Conservation (phyloP, 2,113 vertebrate genomes). For the Origma solitaria region DNA sequence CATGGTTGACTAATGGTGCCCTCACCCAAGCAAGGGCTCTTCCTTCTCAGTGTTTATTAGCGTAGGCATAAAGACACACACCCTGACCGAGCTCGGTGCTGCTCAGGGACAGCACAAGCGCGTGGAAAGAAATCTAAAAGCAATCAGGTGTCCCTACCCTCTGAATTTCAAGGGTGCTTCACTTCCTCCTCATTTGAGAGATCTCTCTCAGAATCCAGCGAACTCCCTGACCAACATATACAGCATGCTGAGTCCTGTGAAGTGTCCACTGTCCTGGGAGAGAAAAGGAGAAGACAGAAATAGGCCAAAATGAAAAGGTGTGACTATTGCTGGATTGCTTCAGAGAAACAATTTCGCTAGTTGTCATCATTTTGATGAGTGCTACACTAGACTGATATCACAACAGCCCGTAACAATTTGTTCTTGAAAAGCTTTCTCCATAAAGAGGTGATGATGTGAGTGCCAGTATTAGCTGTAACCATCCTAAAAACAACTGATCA, state of each 20-base stretch:
- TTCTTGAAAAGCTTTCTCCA: not conserved
- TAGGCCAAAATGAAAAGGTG: not conserved
- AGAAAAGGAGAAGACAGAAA: not conserved
- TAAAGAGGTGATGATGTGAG: not conserved
- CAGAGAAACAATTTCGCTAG: not conserved
- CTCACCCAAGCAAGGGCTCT: not conserved
- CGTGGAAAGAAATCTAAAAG: not conserved
- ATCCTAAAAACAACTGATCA: not conserved
- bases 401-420: not conserved
- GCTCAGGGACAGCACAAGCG: not conserved
- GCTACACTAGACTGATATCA: not conserved
- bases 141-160: not conserved
- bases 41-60: not conserved
- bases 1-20: conserved; percentile 7
- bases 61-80: not conserved
- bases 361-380: not conserved
- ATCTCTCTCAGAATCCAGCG: not conserved
- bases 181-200: not conserved
- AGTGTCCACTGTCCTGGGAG: not conserved
- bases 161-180: not conserved
- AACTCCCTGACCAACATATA: not conserved
- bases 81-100: not conserved
- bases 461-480: not conserved
- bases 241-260: not conserved
- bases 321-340: not conserved